Conservation (phyloP, 2,113 vertebrate species). For the Phyllostomus discolor region DNA sequence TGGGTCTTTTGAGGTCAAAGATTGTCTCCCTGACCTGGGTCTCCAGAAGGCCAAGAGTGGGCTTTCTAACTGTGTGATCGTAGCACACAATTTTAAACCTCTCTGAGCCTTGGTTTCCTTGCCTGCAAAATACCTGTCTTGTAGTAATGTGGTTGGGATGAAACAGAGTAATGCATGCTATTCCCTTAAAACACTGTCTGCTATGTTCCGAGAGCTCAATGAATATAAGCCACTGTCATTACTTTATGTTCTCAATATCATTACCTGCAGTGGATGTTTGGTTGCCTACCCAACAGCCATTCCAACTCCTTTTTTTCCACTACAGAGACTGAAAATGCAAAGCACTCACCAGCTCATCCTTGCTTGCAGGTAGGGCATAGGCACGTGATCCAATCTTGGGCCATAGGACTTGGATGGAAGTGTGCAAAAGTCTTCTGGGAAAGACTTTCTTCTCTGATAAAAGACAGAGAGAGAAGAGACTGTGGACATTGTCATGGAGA, state of each 20-base stretch:
- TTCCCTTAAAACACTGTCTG: neutral
- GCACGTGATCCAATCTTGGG: neutral
- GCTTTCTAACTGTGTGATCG: neutral
- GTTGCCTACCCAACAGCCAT: neutral
- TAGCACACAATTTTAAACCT: neutral
- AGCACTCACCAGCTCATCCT: neutral
- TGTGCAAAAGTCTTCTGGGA: neutral
- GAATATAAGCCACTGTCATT: no score
- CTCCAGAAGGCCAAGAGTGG: neutral
- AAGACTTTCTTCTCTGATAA: neutral
- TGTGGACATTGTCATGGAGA: neutral
- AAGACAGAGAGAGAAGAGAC: neutral
- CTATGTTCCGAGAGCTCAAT: rapidly evolving
- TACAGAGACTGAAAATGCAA: neutral
- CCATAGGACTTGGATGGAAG: neutral
- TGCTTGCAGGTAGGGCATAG: neutral
- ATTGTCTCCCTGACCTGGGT: neutral
- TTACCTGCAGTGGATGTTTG: neutral
- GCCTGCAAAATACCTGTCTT: neutral
- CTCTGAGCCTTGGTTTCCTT: neutral
- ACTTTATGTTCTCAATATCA: neutral
- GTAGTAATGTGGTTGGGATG: neutral
- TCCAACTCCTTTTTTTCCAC: neutral
- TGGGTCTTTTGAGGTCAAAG: neutral
- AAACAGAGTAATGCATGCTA: neutral